Evolutionary conservation across 2,113 vertebrate species (phyloP), one percentile per base, ranked within the genome.

Genomic region (Cariama cristata): DNA sequence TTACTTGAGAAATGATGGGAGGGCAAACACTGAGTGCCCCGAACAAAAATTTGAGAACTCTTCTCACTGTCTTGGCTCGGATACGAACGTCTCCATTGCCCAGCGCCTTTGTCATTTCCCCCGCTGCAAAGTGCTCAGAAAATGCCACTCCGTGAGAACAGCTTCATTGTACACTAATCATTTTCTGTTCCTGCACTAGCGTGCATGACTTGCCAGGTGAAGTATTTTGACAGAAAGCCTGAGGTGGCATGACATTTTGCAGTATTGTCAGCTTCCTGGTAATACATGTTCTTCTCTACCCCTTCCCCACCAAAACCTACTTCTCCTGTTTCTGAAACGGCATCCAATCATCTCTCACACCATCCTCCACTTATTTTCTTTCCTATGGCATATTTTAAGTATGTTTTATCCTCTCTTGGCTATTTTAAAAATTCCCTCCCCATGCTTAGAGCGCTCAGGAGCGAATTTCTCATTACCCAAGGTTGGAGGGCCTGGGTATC

Each of bases 71-170:
- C 60, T 45, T 20, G 45, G 89, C 79, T 86, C 11, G 0, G 67
- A 44, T 11, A 52, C 0, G 0, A 64, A 23, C 0, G 0, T 18
- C 71, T 62, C 74, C 49, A 9, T 32, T 12, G 42, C 62, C 40
- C 67, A 1, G 5, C 1, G 3, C 49, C 59, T 66, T 30, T 82
- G 64, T 28, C 56, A 22, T 4, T 9, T 73, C 45, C 71, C 7
- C 1, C 4, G 6, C 53, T 62, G 75, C 64, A 1, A 6, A 33
- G 42, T 0, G 7, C 81, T 49, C 12, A 2, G 52, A 40, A 69
- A 60, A 32, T 0, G 2, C 56, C 0, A 0, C 27, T 52, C 28
- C 2, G 1, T 1, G 2, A 13, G 52, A 45, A 4, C 1, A 0
- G 64, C 42, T 27, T 56, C 49, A 6, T 9, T 20, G 47, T 4